Evolutionary conservation across 2,888 invertebrate genomes (phyloP).

Genomic region (Athalia circularis): DNA sequence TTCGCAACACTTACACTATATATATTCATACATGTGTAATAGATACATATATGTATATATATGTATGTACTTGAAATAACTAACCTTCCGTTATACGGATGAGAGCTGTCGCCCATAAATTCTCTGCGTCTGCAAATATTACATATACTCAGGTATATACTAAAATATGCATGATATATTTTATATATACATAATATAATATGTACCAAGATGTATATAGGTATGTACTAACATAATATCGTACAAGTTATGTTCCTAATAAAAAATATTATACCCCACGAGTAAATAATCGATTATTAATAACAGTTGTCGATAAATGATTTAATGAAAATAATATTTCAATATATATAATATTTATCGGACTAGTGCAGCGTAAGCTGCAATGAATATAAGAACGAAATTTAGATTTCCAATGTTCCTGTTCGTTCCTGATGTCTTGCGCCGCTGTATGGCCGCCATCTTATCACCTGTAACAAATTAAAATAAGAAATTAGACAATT

Average conservation of each 20-base stretch:
- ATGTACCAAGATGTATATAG: too few species aligned
- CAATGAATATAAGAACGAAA: conserved; percentile 63
- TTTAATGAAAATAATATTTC: conserved; percentile 54
- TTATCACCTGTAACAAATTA: conserved; percentile 86
- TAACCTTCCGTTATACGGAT: neutral
- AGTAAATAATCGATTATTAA: too few species aligned
- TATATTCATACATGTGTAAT: conserved; percentile 12
- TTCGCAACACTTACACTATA: neutral
- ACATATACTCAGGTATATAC: too few species aligned
- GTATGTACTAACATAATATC: too few species aligned
- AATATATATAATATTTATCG: conserved; percentile 61
- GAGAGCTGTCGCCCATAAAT: too few species aligned
- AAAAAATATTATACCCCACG: too few species aligned
- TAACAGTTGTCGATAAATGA: too few species aligned
- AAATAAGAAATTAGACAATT: neutral
- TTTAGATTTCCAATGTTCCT: conserved; percentile 63
- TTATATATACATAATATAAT: too few species aligned
- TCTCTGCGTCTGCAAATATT: too few species aligned
- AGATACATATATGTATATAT: neutral
- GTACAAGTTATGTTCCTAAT: too few species aligned
- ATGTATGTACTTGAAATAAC: neutral
- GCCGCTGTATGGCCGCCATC: conserved; percentile 91
- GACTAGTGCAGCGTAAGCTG: conserved; percentile 64
- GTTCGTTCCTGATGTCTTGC: conserved; percentile 77
- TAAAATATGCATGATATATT: too few species aligned